Conservation (phyloP, 2,888 invertebrate genomes). For the Gordius sp. region DNA sequence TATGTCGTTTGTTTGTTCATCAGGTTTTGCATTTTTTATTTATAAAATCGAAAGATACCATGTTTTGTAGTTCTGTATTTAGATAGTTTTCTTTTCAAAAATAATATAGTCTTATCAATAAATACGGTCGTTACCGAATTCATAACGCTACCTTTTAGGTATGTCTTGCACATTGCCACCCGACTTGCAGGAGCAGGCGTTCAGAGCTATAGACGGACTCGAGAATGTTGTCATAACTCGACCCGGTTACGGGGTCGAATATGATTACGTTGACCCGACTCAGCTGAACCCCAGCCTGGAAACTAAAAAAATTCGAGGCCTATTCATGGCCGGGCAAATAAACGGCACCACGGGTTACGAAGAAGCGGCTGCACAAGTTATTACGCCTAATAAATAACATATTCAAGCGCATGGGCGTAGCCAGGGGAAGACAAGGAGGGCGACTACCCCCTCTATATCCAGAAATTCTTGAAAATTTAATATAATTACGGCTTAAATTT, state of each 20-base stretch:
- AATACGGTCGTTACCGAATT: too few species aligned
- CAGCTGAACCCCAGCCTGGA: constrained; percentile 47
- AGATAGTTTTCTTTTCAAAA: too few species aligned
- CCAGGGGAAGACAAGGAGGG: too few species aligned
- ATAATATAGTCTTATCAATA: too few species aligned
- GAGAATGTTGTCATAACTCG: constrained; percentile 42
- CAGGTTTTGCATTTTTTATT: too few species aligned
- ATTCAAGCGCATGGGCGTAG: too few species aligned
- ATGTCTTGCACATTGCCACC: constrained; percentile 54
- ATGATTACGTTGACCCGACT: constrained; percentile 59
- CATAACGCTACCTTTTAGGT: neutral
- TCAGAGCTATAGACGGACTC: constrained; percentile 43
- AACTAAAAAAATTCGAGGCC: constrained; percentile 41
- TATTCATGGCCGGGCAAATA: constrained; percentile 65
- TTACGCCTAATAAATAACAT: neutral
- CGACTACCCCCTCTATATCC: too few species aligned
- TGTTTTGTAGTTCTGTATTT: too few species aligned
- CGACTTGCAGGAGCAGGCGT: constrained; percentile 43
- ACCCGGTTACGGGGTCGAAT: constrained; percentile 57
- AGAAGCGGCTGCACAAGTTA: constrained; percentile 56
- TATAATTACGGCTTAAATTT: too few species aligned
- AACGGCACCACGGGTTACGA: constrained; percentile 75
- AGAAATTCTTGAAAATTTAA: too few species aligned
- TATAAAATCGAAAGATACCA: too few species aligned
- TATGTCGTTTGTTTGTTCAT: too few species aligned